Evolutionary conservation across 2,888 invertebrate species (phyloP).

Genomic region (Timema podura): DNA sequence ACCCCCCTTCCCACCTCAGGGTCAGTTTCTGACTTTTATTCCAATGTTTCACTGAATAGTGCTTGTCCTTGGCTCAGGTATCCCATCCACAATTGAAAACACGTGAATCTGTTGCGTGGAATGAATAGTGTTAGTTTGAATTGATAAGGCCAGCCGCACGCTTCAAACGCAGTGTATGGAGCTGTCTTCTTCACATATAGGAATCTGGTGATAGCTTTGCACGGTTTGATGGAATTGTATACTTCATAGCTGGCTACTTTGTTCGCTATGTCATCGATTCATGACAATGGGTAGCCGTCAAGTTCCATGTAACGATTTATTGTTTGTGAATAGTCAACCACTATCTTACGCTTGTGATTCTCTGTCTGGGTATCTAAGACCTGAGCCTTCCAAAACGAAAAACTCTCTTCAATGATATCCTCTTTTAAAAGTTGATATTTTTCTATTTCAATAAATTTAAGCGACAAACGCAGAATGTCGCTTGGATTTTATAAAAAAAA

Average conservation of each 20-base stretch:
- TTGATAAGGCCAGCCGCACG: conserved; percentile 26
- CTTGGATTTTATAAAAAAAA: conserved; percentile 7
- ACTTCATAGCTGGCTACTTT: no score
- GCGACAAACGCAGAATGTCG: no score
- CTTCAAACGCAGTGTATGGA: conserved; percentile 31
- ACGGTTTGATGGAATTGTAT: conserved; percentile 29
- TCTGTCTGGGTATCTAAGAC: conserved; percentile 31
- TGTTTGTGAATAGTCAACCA: conserved; percentile 35
- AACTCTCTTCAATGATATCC: conserved; percentile 15
- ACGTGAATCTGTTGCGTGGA: conserved; percentile 29
- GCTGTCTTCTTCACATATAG: conserved; percentile 23
- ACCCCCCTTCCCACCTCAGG: no score
- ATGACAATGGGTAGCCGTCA: conserved; percentile 30
- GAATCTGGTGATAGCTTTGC: conserved; percentile 31
- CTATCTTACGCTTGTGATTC: conserved; percentile 33
- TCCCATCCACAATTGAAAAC: no score
- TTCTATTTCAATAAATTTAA: conserved; percentile 10
- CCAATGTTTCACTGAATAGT: no score
- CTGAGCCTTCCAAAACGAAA: conserved; percentile 26
- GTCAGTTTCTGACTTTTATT: no score
- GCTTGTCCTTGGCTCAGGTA: no score
- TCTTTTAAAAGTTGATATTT: neutral
- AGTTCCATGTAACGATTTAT: conserved; percentile 34
- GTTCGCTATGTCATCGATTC: conserved; percentile 26
- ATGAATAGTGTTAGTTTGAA: conserved; percentile 29